phyloP scores from a whole-genome alignment of 2,113 vertebrate species.

The Manacus vitellinus region DNA sequence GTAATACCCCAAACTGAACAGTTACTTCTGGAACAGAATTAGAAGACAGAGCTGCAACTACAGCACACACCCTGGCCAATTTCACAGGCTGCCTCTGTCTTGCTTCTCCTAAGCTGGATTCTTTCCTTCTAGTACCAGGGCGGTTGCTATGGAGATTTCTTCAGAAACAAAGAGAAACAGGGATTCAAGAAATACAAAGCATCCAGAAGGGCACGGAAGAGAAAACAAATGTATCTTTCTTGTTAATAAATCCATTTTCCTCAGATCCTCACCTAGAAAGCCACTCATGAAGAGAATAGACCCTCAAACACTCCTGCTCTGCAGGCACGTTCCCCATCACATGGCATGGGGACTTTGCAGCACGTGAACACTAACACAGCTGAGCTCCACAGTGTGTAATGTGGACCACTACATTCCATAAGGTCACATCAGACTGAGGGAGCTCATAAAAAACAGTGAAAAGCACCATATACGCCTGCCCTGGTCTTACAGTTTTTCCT shows the following conservation, averaged over 20 bases:
- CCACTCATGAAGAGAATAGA: not conserved
- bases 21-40: not conserved
- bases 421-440: not conserved
- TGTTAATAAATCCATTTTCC: not conserved
- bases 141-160: slow-evolving; percentile 50
- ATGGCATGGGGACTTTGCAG: accelerated
- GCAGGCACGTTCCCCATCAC: not conserved
- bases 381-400: not conserved
- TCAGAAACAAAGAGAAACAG: not conserved
- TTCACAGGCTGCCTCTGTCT: not conserved
- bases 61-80: not conserved
- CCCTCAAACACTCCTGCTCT: not conserved
- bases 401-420: accelerated
- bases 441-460: not conserved
- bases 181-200: not conserved
- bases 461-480: not conserved
- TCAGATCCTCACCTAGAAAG: not conserved
- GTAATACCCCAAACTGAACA: not conserved
- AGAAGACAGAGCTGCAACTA: not conserved
- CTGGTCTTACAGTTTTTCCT: not conserved
- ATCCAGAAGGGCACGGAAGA: not conserved
- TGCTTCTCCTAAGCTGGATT: not conserved
- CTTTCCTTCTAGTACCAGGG: not conserved
- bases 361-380: accelerated
- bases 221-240: not conserved